These are phyloP conservation scores for Lithodes maja DNA, from an alignment of 2,888 invertebrate species.

Conservation along the genomic window DNA sequence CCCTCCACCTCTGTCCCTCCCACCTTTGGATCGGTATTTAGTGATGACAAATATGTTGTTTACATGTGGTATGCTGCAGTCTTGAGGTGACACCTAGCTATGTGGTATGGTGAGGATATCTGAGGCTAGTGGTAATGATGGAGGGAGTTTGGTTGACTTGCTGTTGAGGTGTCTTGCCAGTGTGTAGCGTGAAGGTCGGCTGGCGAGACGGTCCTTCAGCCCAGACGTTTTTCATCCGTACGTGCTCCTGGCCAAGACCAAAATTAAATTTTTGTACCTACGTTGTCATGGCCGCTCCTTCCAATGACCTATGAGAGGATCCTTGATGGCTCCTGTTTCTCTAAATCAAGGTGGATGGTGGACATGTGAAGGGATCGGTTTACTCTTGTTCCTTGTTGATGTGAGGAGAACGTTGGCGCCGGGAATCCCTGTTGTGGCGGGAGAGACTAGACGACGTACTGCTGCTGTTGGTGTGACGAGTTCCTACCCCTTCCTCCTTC, in stretches of 20 bases:
- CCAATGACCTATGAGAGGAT: neutral
- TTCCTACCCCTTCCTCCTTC: no score
- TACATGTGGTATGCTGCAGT: neutral
- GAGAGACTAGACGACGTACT: neutral
- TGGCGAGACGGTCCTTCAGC: conserved; percentile 35
- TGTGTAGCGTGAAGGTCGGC: conserved; percentile 52
- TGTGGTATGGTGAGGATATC: neutral
- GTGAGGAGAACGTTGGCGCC: conserved; percentile 25
- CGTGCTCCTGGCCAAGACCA: conserved; percentile 6
- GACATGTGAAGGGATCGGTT: neutral
- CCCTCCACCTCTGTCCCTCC: neutral
- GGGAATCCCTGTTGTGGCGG: conserved; percentile 29
- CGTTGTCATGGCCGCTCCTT: neutral
- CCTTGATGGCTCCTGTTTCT: neutral
- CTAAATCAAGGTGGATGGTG: neutral
- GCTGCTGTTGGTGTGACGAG: no score
- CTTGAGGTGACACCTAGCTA: neutral
- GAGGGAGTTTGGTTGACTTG: neutral
- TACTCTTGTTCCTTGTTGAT: neutral
- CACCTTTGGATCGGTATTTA: neutral
- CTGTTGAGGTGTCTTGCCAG: neutral
- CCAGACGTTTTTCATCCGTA: conserved; percentile 55
- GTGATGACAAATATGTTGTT: neutral
- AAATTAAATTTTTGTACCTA: neutral
- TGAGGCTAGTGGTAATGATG: neutral